Base-by-base conservation (phyloP, 2,797 vertebrate genomes). In the Hozukius guyotensis region DNA sequence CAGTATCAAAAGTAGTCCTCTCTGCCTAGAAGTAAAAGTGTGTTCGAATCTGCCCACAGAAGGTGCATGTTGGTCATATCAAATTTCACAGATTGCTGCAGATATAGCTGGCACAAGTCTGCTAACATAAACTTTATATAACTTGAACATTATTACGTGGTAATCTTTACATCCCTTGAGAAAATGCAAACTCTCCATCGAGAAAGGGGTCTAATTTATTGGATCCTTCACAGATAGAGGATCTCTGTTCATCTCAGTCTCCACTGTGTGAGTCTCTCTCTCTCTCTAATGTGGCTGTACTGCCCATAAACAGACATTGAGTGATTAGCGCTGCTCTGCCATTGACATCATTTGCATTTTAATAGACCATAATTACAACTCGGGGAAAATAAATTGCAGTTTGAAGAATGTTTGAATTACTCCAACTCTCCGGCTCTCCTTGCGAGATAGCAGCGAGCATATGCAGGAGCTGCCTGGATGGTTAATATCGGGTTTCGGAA, bases 271-370 rank as follows among this genome's bases (percentile, higher is more conserved):
- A 92, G 85, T 83, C 73, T 90, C 83, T 75, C 82, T 82, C 82
- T 52, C 49, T 52, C 49, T 52, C 87, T 84, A 93, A 91, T 88
- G 88, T 87, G 86, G 87, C 91, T 93, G 85, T 75, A 90, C 93
- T 92, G 94, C 88, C 94, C 93, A 92, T 92, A 94, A 94, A 93
- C 93, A 94, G 93, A 92, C 93, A 88, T 72, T 94, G 94, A 94
- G 89, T 95, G 92, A 95, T 96, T 95, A 95, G 93, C 81, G 72
- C 92, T 89, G 91, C 89, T 89, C 92, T 75, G 82, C 93, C 92
- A 92, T 95, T 95, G 94, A 94, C 94, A 95, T 95, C 86, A 96
- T 96, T 95, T 95, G 95, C 94, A 96, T 96, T 95, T 95, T 96
- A 95, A 95, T 95, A 94, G 94, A 94, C 92, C 93, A 92, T 94